Evolutionary conservation across 2,797 vertebrate species (phyloP).

Genomic region (Catharus ustulatus): DNA sequence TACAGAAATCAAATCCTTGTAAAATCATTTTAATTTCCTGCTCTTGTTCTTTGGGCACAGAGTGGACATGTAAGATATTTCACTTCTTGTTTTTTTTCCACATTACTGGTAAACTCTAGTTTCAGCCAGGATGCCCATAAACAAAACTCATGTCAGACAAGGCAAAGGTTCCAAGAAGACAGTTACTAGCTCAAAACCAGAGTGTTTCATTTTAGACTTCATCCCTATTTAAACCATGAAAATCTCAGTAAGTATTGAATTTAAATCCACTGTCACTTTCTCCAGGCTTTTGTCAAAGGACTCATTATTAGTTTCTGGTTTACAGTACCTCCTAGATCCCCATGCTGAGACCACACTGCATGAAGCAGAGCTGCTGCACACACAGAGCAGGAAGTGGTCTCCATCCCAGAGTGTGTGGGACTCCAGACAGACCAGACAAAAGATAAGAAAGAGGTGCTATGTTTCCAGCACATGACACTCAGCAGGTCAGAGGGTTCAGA

Average conservation of each 20-base stretch:
- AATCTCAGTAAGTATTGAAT: slow-evolving; percentile 35
- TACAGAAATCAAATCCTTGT: slow-evolving; percentile 42
- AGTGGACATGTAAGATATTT: slow-evolving; percentile 7
- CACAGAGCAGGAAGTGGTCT: neutral
- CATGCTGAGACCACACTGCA: neutral
- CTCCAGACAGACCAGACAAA: neutral
- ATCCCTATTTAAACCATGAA: slow-evolving; percentile 57
- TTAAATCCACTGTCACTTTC: slow-evolving; percentile 61
- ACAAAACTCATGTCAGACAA: slow-evolving; percentile 34
- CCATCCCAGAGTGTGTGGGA: neutral
- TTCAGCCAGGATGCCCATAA: slow-evolving; percentile 38
- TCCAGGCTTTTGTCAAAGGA: slow-evolving; percentile 23
- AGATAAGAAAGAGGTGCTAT: neutral
- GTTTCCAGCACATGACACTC: neutral
- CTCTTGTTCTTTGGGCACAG: neutral
- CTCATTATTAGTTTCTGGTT: slow-evolving; percentile 24
- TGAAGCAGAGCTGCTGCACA: neutral
- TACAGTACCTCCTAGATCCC: neutral
- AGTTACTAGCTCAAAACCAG: slow-evolving; percentile 53
- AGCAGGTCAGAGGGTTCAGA: neutral
- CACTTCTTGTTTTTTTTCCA: neutral
- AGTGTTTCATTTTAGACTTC: slow-evolving; percentile 67
- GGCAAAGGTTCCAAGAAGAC: slow-evolving; percentile 39
- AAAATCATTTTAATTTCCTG: slow-evolving; percentile 68
- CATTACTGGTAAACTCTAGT: slow-evolving; percentile 29